Evolutionary conservation across 2,113 vertebrate genomes (phyloP), one percentile per base, ranked within the genome.

Genomic region (Solea solea): DNA sequence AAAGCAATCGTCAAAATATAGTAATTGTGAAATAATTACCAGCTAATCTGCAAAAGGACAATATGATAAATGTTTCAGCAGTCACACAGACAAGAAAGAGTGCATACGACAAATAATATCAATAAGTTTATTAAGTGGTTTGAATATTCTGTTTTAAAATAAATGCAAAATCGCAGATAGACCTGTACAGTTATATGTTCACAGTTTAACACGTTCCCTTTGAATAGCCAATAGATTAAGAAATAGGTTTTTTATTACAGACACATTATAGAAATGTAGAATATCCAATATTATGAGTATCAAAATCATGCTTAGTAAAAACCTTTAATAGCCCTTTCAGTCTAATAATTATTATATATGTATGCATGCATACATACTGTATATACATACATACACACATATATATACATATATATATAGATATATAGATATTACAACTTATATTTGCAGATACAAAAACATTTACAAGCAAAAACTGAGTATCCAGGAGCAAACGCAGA

Each of bases 131-230:
- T 97, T 98, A 94, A 89, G 90, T 84, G 88, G 86, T 90, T 90
- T 80, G 73, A 84, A 88, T 86, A 88, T 86, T 85, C 55, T 76
- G 94, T 95, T 94, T 92, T 92, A 94, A 94, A 94, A 94, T 93
- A 90, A 93, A 95, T 93, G 94, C 77, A 84, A 87, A 81, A 93
- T 86, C 89, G 83, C 93, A 86, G 82, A 95, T 88, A 94, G 86
- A 94, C 91, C 94, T 96, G 94, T 95, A 96, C 95, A 97, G 90
- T 93, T 87, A 95, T 94, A 94, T 93, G 88, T 96, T 97, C 97
- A 98, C 96, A 98, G 96, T 95, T 95, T 94, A 90, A 95, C 90
- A 95, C 93, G 91, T 96, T 96, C 95, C 96, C 94, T 94, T 96
- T 93, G 93, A 95, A 96, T 94, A 95, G 94, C 94, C 92, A 93